Conservation (phyloP, 2,797 vertebrate species). For the Mycteria americana region DNA sequence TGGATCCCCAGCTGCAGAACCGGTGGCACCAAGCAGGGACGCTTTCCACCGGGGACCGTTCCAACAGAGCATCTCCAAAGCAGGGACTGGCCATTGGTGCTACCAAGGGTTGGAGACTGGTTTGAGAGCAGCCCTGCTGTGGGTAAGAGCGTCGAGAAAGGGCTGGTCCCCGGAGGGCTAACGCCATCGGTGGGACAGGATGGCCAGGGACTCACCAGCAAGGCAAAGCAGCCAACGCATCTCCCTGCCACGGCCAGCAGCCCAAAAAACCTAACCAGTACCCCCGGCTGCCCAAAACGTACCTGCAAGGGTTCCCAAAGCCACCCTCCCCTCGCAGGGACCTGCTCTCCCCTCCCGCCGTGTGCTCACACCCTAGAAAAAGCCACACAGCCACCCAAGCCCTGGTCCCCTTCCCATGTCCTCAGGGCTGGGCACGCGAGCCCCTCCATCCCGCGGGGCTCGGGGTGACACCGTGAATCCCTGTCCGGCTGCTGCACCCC, state of each 20-base stretch:
- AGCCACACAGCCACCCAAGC: not conserved
- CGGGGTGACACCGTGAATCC: not conserved
- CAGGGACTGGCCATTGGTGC: rapidly evolving
- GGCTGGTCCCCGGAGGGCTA: not conserved
- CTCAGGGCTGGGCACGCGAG: not conserved
- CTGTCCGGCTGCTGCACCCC: rapidly evolving
- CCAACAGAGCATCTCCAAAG: not conserved
- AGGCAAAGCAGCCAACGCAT: not conserved
- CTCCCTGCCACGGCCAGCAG: not conserved
- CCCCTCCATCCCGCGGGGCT: rapidly evolving
- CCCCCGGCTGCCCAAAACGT: not conserved
- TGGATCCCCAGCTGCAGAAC: not conserved
- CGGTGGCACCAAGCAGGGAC: not conserved
- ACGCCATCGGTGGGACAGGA: rapidly evolving
- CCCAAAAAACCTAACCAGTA: not conserved
- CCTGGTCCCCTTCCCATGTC: not conserved
- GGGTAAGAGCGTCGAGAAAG: rapidly evolving
- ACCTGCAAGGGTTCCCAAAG: not conserved
- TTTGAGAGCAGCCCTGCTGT: not conserved
- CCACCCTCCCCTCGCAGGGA: not conserved
- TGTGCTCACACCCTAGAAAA: not conserved
- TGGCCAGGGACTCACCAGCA: not conserved
- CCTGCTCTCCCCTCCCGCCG: not conserved
- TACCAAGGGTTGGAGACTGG: not conserved
- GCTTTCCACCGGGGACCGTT: rapidly evolving